Percentiles rank a stretch among this genome's conserved stretches.
phyloP scores from a whole-genome alignment of 2,113 vertebrate genomes.

The Arothron firmamentum region DNA sequence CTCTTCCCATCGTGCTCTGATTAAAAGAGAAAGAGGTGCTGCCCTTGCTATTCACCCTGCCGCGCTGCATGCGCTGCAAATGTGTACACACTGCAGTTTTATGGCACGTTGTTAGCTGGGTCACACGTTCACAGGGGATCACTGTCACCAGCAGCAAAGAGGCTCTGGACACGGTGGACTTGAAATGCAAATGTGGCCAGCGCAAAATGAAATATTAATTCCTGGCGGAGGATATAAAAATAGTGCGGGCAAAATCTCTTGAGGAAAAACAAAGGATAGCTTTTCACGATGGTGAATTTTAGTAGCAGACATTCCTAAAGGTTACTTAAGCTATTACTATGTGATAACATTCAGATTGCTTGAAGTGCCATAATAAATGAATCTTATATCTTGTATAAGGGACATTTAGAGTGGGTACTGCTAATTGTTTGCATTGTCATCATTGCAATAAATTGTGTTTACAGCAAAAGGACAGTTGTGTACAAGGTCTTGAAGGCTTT shows the following conservation, averaged over 20 bases:
- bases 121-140: constrained; percentile 34
- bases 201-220: constrained; percentile 63
- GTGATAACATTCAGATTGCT: too few relatives aligned
- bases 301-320: not conserved
- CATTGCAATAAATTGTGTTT: too few relatives aligned
- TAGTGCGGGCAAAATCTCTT: constrained; percentile 34
- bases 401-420: too few relatives aligned
- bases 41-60: constrained; percentile 9
- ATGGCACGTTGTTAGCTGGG: constrained; percentile 21
- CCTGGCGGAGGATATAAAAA: constrained; percentile 42
- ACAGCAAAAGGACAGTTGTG: not conserved
- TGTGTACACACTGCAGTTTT: constrained; percentile 11
- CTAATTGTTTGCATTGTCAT: too few relatives aligned
- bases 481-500: not conserved
- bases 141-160: constrained; percentile 29
- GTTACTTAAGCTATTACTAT: too few relatives aligned
- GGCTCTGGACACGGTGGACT: constrained; percentile 38
- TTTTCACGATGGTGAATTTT: constrained; percentile 10
- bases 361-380: too few relatives aligned
- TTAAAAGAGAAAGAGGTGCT: constrained; percentile 9
- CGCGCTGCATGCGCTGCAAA: not conserved
- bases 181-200: constrained; percentile 36
- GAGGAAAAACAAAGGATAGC: constrained; percentile 16
- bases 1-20: constrained; percentile 9
- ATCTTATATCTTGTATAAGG: too few relatives aligned